Evolutionary conservation across 2,888 invertebrate genomes (phyloP), one percentile per base, ranked within the genome.

Genomic region (Deilephila elpenor): DNA sequence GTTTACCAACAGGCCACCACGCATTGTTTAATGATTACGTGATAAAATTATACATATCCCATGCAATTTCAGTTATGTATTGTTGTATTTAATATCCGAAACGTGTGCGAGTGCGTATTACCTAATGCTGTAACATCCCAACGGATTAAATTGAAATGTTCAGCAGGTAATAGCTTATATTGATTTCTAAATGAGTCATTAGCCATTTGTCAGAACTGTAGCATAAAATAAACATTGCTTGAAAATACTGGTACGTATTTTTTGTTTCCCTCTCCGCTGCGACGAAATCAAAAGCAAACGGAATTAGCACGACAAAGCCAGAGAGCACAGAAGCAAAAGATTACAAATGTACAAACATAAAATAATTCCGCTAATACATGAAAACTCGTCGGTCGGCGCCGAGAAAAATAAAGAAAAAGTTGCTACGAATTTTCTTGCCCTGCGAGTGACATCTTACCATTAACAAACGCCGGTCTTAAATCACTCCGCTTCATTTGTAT

Each of bases 381-480:
- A 14, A 20, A 67, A 67, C 44, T 44, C 44, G 67, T 25, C 67
- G 25, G 51, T 25, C 25, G 14, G 25, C 11, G 44, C 64, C n/a
- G 20, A 34, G 25, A 44, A 67, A 60, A 60, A 60, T 29, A 67
- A 25, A 17, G 20, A 51, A 67, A 67, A 67, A 67, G 44, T 44
- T 44, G 44, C 44, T 67, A 25, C 25, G 64, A 67, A 51, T 67
- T 51, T 67, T 67, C 67, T 67, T 67, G 6, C 67, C 44, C 67
- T 67, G 67, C 51, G 20, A 51, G 67, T 67, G 67, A 67, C 67
- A 25, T 67, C 51, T 67, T 25, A 67, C 67, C 67, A 67, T 67
- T 67, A 67, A 20, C 25, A 67, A 67, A 67, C 25, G 44, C 44
- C 20, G 4, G 3, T 25, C n/a, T 20, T 67, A 67, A 67, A 67